Conservation (phyloP, 2,113 vertebrate species). For the Beaufortia kweichowensis region DNA sequence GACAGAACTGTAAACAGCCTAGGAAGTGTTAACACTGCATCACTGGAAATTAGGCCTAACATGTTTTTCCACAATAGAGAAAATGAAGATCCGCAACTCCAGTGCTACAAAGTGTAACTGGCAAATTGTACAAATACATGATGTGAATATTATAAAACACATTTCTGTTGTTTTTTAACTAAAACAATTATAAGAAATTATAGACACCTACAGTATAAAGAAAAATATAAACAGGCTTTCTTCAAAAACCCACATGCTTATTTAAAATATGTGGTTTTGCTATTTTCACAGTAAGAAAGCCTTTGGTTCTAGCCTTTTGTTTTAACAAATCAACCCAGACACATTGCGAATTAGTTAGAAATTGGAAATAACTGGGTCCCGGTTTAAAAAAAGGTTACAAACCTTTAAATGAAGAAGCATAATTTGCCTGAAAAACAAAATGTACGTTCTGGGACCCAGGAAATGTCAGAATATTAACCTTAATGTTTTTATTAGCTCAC, state of each 20-base stretch:
- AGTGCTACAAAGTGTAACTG: neutral
- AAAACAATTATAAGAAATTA: neutral
- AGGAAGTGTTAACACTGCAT: conserved; percentile 27
- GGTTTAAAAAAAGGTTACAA: conserved; percentile 30
- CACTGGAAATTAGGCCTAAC: conserved; percentile 6
- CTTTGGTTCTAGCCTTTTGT: conserved; percentile 7
- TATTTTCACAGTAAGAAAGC: neutral
- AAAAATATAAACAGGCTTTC: neutral
- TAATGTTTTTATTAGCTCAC: conserved; percentile 3
- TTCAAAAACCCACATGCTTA: neutral
- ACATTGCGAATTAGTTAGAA: no score
- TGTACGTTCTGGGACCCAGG: neutral
- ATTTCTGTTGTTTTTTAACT: conserved; percentile 12
- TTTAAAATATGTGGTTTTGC: neutral
- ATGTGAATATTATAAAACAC: conserved; percentile 2
- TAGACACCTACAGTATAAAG: neutral
- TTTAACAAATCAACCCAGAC: no score
- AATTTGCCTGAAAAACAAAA: neutral
- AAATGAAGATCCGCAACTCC: neutral
- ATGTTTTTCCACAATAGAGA: neutral
- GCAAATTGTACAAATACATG: neutral
- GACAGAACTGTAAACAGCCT: conserved; percentile 42
- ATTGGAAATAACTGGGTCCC: neutral
- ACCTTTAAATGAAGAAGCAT: neutral
- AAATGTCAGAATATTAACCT: conserved; percentile 9